These are phyloP conservation scores for Antechinus flavipes DNA, from an alignment of 2,113 vertebrate genomes.

Conservation along the genomic window DNA sequence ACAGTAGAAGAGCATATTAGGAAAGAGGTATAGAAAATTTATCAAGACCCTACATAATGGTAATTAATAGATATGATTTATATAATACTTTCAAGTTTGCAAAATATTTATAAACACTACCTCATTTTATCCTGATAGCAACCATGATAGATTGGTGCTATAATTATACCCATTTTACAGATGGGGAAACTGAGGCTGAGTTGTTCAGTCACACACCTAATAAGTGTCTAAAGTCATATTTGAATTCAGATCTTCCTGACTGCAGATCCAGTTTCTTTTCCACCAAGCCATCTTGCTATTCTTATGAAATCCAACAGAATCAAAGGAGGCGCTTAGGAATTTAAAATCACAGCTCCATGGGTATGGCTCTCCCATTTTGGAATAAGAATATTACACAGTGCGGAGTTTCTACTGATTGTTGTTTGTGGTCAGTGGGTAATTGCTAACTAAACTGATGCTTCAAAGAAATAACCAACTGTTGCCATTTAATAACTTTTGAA, in stretches of 20 bases:
- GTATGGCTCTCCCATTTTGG: neutral
- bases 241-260: neutral
- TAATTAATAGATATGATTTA: neutral
- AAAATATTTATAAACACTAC: neutral
- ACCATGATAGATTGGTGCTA: neutral
- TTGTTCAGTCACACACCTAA: neutral
- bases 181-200: neutral
- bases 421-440: slow-evolving; percentile 77
- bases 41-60: neutral
- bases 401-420: slow-evolving; percentile 58
- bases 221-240: neutral
- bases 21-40: slow-evolving; percentile 25
- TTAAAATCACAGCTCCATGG: neutral
- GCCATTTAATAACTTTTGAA: slow-evolving; percentile 77
- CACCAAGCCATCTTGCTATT: neutral
- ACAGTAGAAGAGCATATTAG: neutral
- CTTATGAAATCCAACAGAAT: neutral
- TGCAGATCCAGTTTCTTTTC: neutral
- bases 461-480: slow-evolving; percentile 81
- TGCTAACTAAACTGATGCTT: slow-evolving; percentile 76
- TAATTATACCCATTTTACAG: neutral
- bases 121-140: neutral
- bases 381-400: slow-evolving; percentile 59
- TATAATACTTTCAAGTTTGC: neutral
- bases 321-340: neutral